A percentile compares a stretch with the other conserved stretches of the same genome.
Conservation (phyloP, 2,797 vertebrate genomes). For the Gymnopithys bicolor region DNA sequence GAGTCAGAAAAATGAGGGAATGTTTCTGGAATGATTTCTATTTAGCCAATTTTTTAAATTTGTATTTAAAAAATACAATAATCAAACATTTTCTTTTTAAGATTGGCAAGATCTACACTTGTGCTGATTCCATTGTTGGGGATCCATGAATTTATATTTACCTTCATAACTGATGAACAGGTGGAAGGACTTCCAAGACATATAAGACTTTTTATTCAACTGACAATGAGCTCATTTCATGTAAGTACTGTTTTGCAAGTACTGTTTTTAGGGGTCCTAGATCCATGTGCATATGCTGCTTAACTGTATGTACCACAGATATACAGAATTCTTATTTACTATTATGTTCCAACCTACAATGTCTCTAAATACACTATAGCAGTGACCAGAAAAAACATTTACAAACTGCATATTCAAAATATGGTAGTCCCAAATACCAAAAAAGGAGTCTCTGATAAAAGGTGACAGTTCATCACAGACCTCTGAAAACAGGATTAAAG, state of each 20-base stretch:
- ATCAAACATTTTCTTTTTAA: slow-evolving; percentile 62
- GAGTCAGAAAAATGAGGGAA: not conserved
- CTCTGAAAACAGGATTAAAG: not conserved
- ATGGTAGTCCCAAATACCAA: not conserved
- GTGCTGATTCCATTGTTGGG: slow-evolving; percentile 93
- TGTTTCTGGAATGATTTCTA: not conserved
- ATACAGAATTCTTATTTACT: not conserved
- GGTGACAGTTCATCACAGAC: not conserved
- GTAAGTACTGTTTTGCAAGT: slow-evolving; percentile 74
- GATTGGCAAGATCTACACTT: slow-evolving; percentile 90
- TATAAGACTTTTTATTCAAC: slow-evolving; percentile 86
- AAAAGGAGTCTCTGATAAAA: not conserved
- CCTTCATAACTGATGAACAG: slow-evolving; percentile 88
- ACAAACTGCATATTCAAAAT: not conserved
- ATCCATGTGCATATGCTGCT: not conserved
- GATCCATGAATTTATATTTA: slow-evolving; percentile 91
- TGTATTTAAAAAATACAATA: not conserved
- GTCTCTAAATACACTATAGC: not conserved
- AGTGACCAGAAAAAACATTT: not conserved
- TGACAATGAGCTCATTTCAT: slow-evolving; percentile 93
- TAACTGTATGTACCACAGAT: not conserved
- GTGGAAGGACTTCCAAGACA: slow-evolving; percentile 83
- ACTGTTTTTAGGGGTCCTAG: not conserved
- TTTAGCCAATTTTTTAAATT: not conserved
- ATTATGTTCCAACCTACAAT: not conserved